Base-by-base conservation (phyloP, 2,113 vertebrate species). In the Odocoileus hemionus region DNA sequence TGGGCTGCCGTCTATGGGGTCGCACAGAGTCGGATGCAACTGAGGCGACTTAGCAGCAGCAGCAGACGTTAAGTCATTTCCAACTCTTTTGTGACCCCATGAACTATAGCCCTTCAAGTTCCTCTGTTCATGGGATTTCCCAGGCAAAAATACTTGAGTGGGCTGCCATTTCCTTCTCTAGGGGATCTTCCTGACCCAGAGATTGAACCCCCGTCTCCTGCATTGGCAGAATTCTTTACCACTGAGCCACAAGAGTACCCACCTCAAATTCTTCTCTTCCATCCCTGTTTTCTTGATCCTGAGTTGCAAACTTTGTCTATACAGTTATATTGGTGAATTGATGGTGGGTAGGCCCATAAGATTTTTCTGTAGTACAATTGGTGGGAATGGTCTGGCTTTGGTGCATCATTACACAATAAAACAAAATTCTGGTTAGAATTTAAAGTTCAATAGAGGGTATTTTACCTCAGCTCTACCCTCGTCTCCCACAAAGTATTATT, bases 341-440 rank as follows among this genome's bases (percentile, higher is more conserved):
- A 89, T 21, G 76, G 6, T 14, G 15, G 30, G 55, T 21, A 47
- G 26, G 1, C 6, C 13, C 4, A 57, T 52, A 74, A 60, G 9
- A 3, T 33, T 61, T 47, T 28, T 79, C 16, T 0, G 0, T 94
- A 91, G 8, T 95, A 0, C 0, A 87, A 2, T 55, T 74, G 8
- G 64, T 88, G 52, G 93, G 93, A 96, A 96, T 6, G 0, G 3
- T 93, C 80, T 93, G 83, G 1, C 6, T 43, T 88, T 90, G 86
- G 52, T 86, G 1, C 15, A 90, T 64, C 79, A 89, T 93, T 83
- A 57, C 23, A 26, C 5, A 11, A 28, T 9, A 83, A 57, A 93
- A 91, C 54, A 94, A 45, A 98, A 96, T 96, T 97, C 94, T 95
- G 76, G 33, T 95, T 96, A 95, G 88, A 97, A 98, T 96, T 91